Base-by-base conservation (phyloP, 2,888 invertebrate genomes). In the Carcina quercana region DNA sequence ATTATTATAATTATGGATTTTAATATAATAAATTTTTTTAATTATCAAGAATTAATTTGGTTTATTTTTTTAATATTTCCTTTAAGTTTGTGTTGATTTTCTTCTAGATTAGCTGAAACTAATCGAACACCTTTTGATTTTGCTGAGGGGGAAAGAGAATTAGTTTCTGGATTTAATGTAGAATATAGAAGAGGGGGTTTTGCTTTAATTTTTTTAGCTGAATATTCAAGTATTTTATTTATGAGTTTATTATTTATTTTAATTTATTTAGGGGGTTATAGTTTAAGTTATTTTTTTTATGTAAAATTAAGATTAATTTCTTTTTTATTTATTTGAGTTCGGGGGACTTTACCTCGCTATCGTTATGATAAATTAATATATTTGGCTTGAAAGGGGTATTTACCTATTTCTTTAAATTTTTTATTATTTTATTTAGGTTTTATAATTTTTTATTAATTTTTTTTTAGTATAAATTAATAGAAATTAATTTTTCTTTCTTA, bases 51-150 rank as follows among this genome's bases (percentile, higher is more conserved):
- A n/a, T n/a, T n/a, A n/a, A n/a, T n/a, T n/a, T n/a, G n/a, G n/a
- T n/a, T n/a, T 76, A 32, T 88, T 45, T 56, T 86, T 67, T 48
- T 88, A 40, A 78, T 82, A 60, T 67, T 86, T 47, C 87, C 87
- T 52, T 76, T 89, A 63, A 47, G 47, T 10, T 62, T 88, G 52
- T 74, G 87, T 59, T 88, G 88, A 52, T 63, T 89, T 52, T 76
- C 85, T 44, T 87, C 88, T 28, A 85, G 82, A 48, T 86, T 91
- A 62, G 90, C 90, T 5, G 90, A 91, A 67, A 88, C 88, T 57
- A 91, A 91, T 86, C 90, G 90, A 0, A 89, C 89, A 51, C 90
- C 90, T 24, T 91, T 91, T 89, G 90, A 92, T 88, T 91, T 92
- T 87, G 88, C 90, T 30, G 92, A 92, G 33, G 91, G 91, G 0